Evolutionary conservation across 2,797 vertebrate genomes (phyloP), one percentile per base, ranked within the genome.

Genomic region (Notolabrus celidotus): DNA sequence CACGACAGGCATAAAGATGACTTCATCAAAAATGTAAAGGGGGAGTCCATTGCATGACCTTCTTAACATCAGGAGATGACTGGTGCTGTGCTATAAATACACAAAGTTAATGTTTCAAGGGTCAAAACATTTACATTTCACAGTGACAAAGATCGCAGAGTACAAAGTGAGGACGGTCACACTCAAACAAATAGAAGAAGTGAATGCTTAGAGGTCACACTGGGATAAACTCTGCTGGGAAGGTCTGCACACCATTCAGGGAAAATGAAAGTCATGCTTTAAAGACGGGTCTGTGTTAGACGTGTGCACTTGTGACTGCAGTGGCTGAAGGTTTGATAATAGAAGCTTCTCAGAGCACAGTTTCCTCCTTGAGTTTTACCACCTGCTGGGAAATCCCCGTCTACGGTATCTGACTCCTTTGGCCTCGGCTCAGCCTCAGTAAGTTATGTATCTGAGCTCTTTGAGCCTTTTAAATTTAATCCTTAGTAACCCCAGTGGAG

Each of bases 321-420:
- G 31, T 9, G 17, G 34, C 57, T 75, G 58, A 20, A 50, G 54
- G 53, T 46, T 38, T 50, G 27, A 46, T 57, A 42, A 53, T 23
- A 57, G 61, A 61, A 74, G 66, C 61, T 57, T 74, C 69, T 41
- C 51, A 29, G 53, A 51, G 65, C 55, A 65, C 63, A 59, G 66
- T 51, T 75, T 63, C 58, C 3, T 0, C 19, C 41, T 36, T 19
- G n/a, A 49, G 49, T 46, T 51, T 59, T 5, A 50, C 22, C 67
- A 67, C 67, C 71, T 68, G 78, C 59, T 49, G 64, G 16, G 51
- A 69, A 61, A 69, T 56, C 59, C 19, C 38, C 5, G 29, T 34
- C 38, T 62, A 12, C 1, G 25, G 46, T 19, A 38, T n/a, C 14
- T 62, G 41, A 12, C 51, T 66, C 23, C 65, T 62, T 39, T 38